Evolutionary conservation across 2,797 vertebrate species (phyloP), one percentile per base, ranked within the genome.

Genomic region (Dallia pectoralis): DNA sequence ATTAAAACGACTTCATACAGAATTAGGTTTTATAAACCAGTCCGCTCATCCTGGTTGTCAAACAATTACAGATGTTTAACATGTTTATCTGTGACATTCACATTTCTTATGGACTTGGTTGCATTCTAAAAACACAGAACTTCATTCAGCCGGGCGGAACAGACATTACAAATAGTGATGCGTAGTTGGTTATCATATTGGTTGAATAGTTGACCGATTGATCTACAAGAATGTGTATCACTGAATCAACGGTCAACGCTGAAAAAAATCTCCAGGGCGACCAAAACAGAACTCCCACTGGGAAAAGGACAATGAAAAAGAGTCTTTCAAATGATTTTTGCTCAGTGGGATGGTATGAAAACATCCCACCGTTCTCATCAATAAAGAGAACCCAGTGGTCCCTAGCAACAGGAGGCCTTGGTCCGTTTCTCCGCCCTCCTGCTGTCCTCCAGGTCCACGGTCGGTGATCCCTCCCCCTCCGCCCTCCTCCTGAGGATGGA

Each of bases 401-500:
- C 14, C 78, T 89, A 92, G 81, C 91, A 92, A 86, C 91, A 92
- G 69, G 67, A 5, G 4, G 81, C 72, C 71, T 63, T 88, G 27
- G 48, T 78, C 84, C 27, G 87, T 81, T 85, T 93, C 85, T 66
- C 83, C 15, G 74, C 75, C 0, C 84, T 90, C 72, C 91, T 91
- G 61, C 84, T 91, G 15, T 93, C 89, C 18, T 93, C 86, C 70
- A 99, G 92, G 69, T 97, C 94, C 48, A 99, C 95, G 0, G 94
- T 97, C 18, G 95, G 92, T 0, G 91, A 86, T 0, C 78, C 84
- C 74, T 92, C 92, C 72, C 86, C 86, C 85, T 96, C 93, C 0
- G 90, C 89, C 67, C 92, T 93, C 86, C 96, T 96, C 82, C 90
- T 94, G 22, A 94, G 77, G 30, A 99, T 96, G 53, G 93, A 84